Evolutionary conservation across 1,140 invertebrate species (phyloP), one percentile per base, ranked within the genome.

Genomic region (Danaus plexippus): DNA sequence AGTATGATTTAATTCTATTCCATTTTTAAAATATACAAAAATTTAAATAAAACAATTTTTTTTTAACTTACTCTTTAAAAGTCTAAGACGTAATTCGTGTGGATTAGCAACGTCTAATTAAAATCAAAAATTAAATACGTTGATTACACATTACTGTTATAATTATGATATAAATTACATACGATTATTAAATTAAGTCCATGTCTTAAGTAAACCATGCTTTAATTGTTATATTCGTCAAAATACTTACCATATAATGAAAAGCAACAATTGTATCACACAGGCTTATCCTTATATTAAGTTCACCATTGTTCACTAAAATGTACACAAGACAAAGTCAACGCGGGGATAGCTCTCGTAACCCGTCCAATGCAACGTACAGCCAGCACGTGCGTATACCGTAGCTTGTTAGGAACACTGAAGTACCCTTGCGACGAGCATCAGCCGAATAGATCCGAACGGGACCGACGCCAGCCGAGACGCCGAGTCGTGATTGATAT

Each of bases 401-500:
- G 77, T 77, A 80, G 75, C 68, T 51, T 46, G 62, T 59, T 71
- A 63, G 61, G 57, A 62, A 75, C 68, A 84, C 80, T 84, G 79
- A 65, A 66, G 68, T 76, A 65, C 51, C 63, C 61, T 47, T 48
- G 69, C 71, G 73, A 73, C 78, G 73, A 74, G 66, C 63, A 62
- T 60, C 62, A 54, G 63, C 60, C 80, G 77, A 81, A 65, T 40
- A 51, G 62, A n/a, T 22, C 67, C 82, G 82, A 85, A n/a, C 52
- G n/a, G 43, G 13, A 43, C 75, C 83, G 83, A 83, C 50, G 42
- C 42, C 10, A 48, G 45, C 73, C 77, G 74, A 81, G 57, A 71
- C 66, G 71, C 69, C 77, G 80, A 80, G 73, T 71, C 64, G 77
- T 86, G 83, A 86, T 86, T 86, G 82, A 86, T 86, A 84, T 81